phyloP scores from a whole-genome alignment of 2,888 invertebrate species.

The Fragum fragum region DNA sequence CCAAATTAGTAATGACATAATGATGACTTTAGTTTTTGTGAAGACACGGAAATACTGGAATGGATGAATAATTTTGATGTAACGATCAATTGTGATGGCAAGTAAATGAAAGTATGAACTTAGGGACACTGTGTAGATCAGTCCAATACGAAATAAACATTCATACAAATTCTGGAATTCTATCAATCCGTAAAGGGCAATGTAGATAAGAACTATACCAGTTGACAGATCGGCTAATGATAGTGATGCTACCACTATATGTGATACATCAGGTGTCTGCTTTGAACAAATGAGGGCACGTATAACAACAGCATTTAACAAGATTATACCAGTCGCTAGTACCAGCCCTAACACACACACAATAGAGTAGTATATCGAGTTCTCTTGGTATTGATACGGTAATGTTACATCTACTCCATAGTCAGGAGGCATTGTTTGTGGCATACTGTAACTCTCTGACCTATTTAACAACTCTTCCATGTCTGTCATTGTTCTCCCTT shows the following conservation, averaged over 20 bases:
- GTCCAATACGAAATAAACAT: constrained; percentile 70
- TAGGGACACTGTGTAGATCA: constrained; percentile 57
- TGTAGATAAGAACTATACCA: constrained; percentile 71
- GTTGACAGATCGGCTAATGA: constrained; percentile 72
- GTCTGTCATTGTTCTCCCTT: too few relatives aligned
- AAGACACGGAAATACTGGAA: constrained; percentile 63
- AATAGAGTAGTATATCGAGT: constrained; percentile 25
- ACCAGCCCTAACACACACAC: constrained; percentile 50
- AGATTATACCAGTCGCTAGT: constrained; percentile 61
- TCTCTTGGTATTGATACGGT: neutral
- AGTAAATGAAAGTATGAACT: constrained; percentile 67
- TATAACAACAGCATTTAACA: constrained; percentile 65
- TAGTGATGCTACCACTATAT: constrained; percentile 69
- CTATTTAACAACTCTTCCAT: too few relatives aligned
- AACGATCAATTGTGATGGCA: constrained; percentile 70
- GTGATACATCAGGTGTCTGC: constrained; percentile 45
- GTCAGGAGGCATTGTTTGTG: too few relatives aligned
- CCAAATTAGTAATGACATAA: constrained; percentile 63
- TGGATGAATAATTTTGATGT: constrained; percentile 70
- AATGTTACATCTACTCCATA: too few relatives aligned
- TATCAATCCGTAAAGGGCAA: constrained; percentile 68
- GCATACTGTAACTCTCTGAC: too few relatives aligned
- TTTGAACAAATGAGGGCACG: constrained; percentile 51
- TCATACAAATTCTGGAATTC: constrained; percentile 72
- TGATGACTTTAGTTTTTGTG: constrained; percentile 49